Evolutionary conservation across 2,113 vertebrate species (phyloP), one percentile per base, ranked within the genome.

Genomic region (Trichechus manatus): DNA sequence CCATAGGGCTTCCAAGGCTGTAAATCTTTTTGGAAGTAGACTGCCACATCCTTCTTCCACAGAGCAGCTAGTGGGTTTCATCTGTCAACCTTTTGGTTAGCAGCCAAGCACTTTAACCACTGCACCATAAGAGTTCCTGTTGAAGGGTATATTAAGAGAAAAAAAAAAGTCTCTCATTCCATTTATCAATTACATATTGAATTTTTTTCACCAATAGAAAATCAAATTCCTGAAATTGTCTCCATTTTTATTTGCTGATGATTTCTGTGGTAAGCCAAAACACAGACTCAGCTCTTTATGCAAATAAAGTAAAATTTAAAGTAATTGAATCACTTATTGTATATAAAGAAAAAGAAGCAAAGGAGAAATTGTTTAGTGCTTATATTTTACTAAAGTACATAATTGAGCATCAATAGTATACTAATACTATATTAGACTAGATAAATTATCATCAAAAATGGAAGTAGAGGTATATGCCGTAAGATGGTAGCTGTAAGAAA

Each of bases 141-240:
- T 56, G 9, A 56, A 56, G 53, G 83, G 9, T 66, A 96, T 91
- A 87, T 89, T 86, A 78, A 11, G 36, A 70, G 36, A 15, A 83
- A 95, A 95, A 87, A 53, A 97, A 70, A 22, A 39, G 6, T 59
- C n/a, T 94, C 44, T 94, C 33, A 70, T 78, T 95, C 36, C 36
- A 93, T 47, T 94, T 86, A 94, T 91, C 83, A 93, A 22, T 94
- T 89, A 90, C 5, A 80, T 87, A 66, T 31, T 82, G n/a, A 85
- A 66, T 79, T 95, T 84, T 91, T 93, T 94, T 75, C 13, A 72
- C n/a, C 6, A 64, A 97, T 31, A 96, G 9, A 86, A 97, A 53
- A 94, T 25, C 11, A 95, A 93, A 72, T 95, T 96, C 9, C 31
- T 91, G 63, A 90, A 93, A 89, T 84, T 96, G 44, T 97, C 93